Evolutionary conservation across 2,113 vertebrate species (phyloP), one percentile per base, ranked within the genome.

Genomic region (Taxidea taxus): DNA sequence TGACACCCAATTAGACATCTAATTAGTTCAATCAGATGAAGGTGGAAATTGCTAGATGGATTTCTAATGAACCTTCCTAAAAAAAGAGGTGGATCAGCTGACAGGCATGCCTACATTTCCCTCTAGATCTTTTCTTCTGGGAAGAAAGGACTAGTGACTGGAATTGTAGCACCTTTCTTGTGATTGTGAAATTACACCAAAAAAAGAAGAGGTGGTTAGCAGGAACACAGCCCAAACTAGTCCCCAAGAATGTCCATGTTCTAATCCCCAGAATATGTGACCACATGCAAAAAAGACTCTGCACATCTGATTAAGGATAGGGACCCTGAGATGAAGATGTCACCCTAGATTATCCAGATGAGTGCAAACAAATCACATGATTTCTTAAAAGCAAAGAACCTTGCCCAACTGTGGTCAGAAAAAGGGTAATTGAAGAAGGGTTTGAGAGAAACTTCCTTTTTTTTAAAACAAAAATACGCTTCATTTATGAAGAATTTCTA

Each of bases 401-500:
- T 58, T 82, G 81, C 6, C 21, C 27, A 77, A 3, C 8, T 90
- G 3, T 54, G 15, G 16, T 39, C 27, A 60, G 9, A 51, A 78
- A 85, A 11, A 70, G 18, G 58, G 58, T 90, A 27, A 83, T 18
- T 51, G n/a, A 68, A 81, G 25, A 81, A 66, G 14, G 2, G 9
- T 81, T 12, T 77, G 47, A 64, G 39, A 66, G 16, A 70, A 75
- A 84, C 3, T 29, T n/a, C 14, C 5, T 72, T 81, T 66, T 25
- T 49, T 14, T 27, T 29, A 78, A 51, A 87, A 58, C 3, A 34
- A 54, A 72, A 78, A 58, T 0, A 94, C 78, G 42, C n/a, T 98
- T 98, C 98, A 97, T 97, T 98, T 98, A 6, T 42, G 95, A 98
- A 94, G 90, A 85, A 29, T 96, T 97, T 97, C 91, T 97, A 96